These are phyloP conservation scores for Drosophila imparisetae DNA, from an alignment of 2,888 invertebrate genomes.

Conservation along the genomic window DNA sequence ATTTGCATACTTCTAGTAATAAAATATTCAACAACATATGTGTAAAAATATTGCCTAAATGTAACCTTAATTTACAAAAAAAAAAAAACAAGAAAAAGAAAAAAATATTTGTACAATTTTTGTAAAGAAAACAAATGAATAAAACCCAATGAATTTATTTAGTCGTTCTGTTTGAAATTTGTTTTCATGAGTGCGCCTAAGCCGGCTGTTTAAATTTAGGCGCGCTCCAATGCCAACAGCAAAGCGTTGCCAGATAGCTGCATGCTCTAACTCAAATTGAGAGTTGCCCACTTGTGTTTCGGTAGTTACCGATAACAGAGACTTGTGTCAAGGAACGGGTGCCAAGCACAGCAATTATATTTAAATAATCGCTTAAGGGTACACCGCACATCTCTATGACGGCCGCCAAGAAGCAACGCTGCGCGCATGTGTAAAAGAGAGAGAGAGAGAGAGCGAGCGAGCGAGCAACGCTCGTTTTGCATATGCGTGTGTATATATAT, in stretches of 20 bases:
- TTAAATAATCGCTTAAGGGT: constrained; percentile 2
- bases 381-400: constrained; percentile 12
- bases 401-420: constrained; percentile 42
- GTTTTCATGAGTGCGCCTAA: not conserved
- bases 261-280: not conserved
- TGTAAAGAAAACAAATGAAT: constrained; percentile 62
- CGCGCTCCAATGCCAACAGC: not conserved
- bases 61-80: constrained; percentile 66
- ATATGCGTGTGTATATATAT: constrained; percentile 9
- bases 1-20: constrained; percentile 50
- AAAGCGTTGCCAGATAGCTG: constrained; percentile 3
- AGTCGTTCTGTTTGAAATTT: constrained; percentile 23
- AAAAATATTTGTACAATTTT: constrained; percentile 68
- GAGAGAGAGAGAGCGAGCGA: not conserved
- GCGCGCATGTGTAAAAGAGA: constrained; percentile 56
- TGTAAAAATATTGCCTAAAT: constrained; percentile 51
- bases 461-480: constrained; percentile 31
- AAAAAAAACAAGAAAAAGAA: constrained; percentile 21
- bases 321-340: constrained; percentile 1
- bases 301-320: not conserved
- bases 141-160: constrained; percentile 65
- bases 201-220: constrained; percentile 8
- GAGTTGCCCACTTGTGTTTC: not conserved
- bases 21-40: constrained; percentile 30
- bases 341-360: constrained; percentile 15